phyloP scores from a whole-genome alignment of 1,140 invertebrate genomes.

The Vollenhovia emeryi region DNA sequence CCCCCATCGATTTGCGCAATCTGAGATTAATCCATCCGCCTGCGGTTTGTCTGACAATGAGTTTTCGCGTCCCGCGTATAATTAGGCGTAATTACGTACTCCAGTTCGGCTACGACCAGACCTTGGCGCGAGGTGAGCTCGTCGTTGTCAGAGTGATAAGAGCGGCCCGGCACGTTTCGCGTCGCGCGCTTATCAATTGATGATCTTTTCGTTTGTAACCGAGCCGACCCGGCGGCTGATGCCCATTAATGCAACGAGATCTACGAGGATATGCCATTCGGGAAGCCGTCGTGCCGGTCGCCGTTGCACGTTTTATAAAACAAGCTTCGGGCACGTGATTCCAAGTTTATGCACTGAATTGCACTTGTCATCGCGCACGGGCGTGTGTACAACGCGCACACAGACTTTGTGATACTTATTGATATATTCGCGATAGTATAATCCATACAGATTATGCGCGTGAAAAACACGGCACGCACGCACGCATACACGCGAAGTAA shows the following conservation, averaged over 20 bases:
- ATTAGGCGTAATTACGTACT: not conserved
- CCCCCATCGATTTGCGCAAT: constrained; percentile 13
- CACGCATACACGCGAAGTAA: not conserved
- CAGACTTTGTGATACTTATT: constrained; percentile 31
- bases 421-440: not conserved
- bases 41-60: not conserved
- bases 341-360: not conserved
- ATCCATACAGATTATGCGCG: not conserved
- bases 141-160: constrained; percentile 33
- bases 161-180: not conserved
- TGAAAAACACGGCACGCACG: not conserved
- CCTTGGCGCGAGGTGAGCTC: not conserved
- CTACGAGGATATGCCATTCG: not conserved
- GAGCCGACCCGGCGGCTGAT: not conserved
- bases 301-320: constrained; percentile 24
- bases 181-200: constrained; percentile 35
- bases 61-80: not conserved
- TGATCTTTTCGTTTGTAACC: constrained; percentile 38
- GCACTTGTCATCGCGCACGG: not conserved
- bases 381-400: no score
- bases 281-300: not conserved
- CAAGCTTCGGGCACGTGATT: not conserved
- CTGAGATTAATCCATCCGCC: not conserved
- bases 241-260: constrained; percentile 29
- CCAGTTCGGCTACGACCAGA: not conserved